phyloP scores from a whole-genome alignment of 2,888 invertebrate species.

The Himalopsyche anomala region DNA sequence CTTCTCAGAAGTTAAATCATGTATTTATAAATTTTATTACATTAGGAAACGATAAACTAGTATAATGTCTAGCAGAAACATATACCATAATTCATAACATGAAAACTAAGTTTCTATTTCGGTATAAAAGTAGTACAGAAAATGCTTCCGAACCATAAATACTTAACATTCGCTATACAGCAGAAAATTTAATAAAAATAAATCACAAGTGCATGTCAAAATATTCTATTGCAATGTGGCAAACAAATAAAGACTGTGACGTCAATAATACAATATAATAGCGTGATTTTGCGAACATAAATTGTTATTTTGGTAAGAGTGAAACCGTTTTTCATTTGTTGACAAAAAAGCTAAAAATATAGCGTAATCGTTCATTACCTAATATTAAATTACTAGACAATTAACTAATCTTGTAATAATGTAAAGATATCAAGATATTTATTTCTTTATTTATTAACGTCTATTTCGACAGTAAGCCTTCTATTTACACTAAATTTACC shows the following conservation, averaged over 20 bases:
- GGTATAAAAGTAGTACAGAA: not conserved
- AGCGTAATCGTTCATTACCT: too few species aligned
- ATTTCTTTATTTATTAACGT: too few species aligned
- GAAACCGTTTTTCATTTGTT: too few species aligned
- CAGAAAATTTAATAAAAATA: not conserved
- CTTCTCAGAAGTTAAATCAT: not conserved
- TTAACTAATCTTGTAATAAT: too few species aligned
- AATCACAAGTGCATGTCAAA: slow-evolving; percentile 13
- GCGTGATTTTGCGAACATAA: not conserved
- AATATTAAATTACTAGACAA: too few species aligned
- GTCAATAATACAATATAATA: not conserved
- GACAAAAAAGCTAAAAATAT: too few species aligned
- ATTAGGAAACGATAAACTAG: slow-evolving; percentile 4
- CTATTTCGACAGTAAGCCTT: too few species aligned
- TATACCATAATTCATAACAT: not conserved
- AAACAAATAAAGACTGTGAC: not conserved
- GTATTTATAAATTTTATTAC: slow-evolving; percentile 18
- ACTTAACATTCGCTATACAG: not conserved
- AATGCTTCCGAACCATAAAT: not conserved
- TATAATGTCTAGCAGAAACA: not conserved
- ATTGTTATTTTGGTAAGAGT: not conserved
- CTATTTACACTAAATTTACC: too few species aligned
- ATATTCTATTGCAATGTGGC: not conserved
- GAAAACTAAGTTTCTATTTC: too few species aligned
- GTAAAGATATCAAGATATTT: too few species aligned